Conservation (phyloP, 2,888 invertebrate species). For the Campoletis raptor region DNA sequence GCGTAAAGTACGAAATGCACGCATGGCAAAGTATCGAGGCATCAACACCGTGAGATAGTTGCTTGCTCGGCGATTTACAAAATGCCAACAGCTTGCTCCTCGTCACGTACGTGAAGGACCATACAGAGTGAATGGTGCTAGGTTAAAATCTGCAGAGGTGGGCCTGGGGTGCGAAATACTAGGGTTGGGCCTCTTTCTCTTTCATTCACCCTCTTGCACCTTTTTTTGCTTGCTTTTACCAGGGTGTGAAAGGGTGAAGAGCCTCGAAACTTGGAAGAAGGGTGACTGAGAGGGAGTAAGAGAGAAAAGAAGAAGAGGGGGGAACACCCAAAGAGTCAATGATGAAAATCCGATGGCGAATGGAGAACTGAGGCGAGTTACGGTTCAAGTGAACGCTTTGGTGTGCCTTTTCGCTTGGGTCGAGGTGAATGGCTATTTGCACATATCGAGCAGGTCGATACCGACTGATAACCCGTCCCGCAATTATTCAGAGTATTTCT, state of each 20-base stretch:
- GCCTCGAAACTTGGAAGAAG: conserved; percentile 50
- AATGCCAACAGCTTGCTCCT: conserved; percentile 53
- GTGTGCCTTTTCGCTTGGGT: conserved; percentile 29
- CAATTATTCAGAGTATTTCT: conserved; percentile 16
- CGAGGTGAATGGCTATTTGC: conserved; percentile 34
- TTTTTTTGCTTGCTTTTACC: conserved; percentile 20
- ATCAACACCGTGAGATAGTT: conserved; percentile 38
- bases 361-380: conserved; percentile 24
- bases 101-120: conserved; percentile 46
- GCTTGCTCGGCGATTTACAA: conserved; percentile 63
- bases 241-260: conserved; percentile 57
- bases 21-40: conserved; percentile 41
- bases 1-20: conserved; percentile 14
- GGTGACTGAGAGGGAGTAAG: neutral
- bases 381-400: conserved; percentile 28
- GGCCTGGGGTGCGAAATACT: conserved; percentile 41
- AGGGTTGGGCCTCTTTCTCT: conserved; percentile 13
- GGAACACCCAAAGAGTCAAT: conserved; percentile 31
- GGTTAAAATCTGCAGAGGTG: conserved; percentile 16
- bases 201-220: conserved; percentile 21
- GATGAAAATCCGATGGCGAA: conserved; percentile 45
- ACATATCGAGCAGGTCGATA: conserved; percentile 45
- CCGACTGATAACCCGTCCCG: neutral
- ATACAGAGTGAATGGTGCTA: conserved; percentile 30
- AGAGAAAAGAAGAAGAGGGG: neutral